Conservation (phyloP, 2,888 invertebrate species). For the Brachynemurus nebulosus region DNA sequence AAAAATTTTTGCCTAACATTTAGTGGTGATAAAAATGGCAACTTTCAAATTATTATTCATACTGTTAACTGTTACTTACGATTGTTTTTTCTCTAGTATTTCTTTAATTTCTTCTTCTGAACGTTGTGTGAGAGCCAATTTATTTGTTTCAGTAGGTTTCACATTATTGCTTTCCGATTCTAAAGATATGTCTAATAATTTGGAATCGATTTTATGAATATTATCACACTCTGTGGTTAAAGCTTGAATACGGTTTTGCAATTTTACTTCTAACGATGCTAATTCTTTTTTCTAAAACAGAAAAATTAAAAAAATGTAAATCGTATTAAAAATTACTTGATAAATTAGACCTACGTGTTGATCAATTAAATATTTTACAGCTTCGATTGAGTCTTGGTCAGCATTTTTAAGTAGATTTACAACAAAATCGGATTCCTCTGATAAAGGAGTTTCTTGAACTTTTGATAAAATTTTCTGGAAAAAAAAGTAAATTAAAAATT, state of each 20-base stretch:
- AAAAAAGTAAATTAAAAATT: too few relatives aligned
- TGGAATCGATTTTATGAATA: conserved; percentile 55
- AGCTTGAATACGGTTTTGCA: conserved; percentile 46
- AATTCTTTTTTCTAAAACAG: conserved; percentile 53
- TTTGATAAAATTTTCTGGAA: conserved; percentile 38
- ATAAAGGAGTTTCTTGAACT: conserved; percentile 36
- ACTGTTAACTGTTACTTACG: conserved; percentile 24
- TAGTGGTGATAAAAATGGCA: too few relatives aligned
- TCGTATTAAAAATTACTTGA: conserved; percentile 7
- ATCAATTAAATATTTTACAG: conserved; percentile 51
- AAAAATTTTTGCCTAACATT: too few relatives aligned
- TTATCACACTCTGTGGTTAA: conserved; percentile 48
- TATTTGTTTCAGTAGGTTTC: conserved; percentile 21
- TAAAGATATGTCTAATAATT: conserved; percentile 49
- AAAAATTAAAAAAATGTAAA: conserved; percentile 7
- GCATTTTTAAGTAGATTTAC: conserved; percentile 50
- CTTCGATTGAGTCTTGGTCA: conserved; percentile 47
- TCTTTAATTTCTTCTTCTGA: conserved; percentile 36
- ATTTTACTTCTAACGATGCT: conserved; percentile 51
- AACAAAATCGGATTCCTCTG: conserved; percentile 46
- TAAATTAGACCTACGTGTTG: conserved; percentile 47
- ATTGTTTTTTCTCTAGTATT: conserved; percentile 37
- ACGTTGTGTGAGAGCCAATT: conserved; percentile 31
- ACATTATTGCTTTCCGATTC: conserved; percentile 45
- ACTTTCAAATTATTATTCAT: too few relatives aligned